Percentiles rank a stretch among this genome's conserved stretches.
Evolutionary conservation across 2,888 invertebrate genomes (phyloP).

Genomic region (Gari tellinella): DNA sequence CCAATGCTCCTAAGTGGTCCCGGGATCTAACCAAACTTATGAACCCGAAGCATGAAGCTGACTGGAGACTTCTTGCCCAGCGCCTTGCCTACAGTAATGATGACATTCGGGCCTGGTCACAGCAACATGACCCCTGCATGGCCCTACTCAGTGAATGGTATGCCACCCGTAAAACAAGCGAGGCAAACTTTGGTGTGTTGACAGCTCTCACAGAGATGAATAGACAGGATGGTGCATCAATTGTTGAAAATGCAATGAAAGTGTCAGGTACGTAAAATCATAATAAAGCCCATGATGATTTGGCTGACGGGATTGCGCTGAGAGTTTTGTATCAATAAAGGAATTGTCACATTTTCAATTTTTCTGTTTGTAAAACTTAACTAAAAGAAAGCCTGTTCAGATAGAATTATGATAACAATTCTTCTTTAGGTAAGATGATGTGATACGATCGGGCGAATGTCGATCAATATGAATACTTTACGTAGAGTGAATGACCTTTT

Average conservation of each 20-base stretch:
- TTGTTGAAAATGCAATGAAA: slow-evolving; percentile 81
- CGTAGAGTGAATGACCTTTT: no score
- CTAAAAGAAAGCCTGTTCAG: no score
- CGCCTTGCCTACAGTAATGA: slow-evolving; percentile 80
- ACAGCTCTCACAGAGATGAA: slow-evolving; percentile 81
- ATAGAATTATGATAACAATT: no score
- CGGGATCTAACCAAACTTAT: slow-evolving; percentile 79
- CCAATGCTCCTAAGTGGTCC: slow-evolving; percentile 82
- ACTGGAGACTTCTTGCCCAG: slow-evolving; percentile 81
- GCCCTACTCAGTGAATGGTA: slow-evolving; percentile 82
- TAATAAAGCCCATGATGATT: no score
- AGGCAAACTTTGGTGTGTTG: slow-evolving; percentile 76
- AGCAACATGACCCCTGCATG: slow-evolving; percentile 82
- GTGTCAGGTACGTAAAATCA: slow-evolving; percentile 64
- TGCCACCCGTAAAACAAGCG: slow-evolving; percentile 80
- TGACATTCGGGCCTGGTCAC: slow-evolving; percentile 81
- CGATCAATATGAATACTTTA: no score
- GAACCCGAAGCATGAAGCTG: slow-evolving; percentile 75
- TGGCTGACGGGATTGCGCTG: no score
- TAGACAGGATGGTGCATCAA: slow-evolving; percentile 76
- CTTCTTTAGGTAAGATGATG: no score
- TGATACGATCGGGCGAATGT: no score
- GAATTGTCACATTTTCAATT: no score
- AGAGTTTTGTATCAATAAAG: no score
- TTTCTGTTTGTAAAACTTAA: no score